Percentiles rank a stretch among this genome's conserved stretches.
phyloP scores from a whole-genome alignment of 2,113 vertebrate genomes.

The Mus pahari region DNA sequence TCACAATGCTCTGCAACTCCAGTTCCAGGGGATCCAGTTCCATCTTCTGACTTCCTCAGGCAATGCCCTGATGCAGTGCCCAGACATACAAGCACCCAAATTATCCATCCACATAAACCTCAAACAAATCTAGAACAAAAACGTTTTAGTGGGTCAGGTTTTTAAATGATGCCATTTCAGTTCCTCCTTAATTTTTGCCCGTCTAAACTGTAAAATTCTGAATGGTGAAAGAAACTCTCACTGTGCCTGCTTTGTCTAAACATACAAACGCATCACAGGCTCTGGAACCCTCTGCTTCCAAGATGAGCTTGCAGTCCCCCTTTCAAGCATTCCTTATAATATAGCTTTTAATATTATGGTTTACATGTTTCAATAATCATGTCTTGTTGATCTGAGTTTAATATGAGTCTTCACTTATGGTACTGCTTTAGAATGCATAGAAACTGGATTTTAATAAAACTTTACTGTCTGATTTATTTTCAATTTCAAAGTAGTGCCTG shows the following conservation, averaged over 20 bases:
- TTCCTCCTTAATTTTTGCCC: neutral
- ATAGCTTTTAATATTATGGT: constrained; percentile 1
- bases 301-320: neutral
- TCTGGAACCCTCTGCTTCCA: neutral
- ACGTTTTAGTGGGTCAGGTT: neutral
- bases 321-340: neutral
- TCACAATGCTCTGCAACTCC: neutral
- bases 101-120: neutral
- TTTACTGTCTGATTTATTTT: constrained; percentile 23
- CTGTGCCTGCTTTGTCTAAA: neutral
- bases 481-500: neutral
- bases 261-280: neutral
- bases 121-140: neutral
- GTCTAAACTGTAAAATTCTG: neutral
- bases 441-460: neutral
- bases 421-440: constrained; percentile 10
- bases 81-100: neutral
- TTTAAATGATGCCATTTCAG: constrained; percentile 16
- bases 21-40: neutral
- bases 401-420: neutral
- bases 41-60: neutral
- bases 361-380: neutral
- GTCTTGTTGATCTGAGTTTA: constrained; percentile 11
- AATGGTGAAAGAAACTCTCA: neutral
- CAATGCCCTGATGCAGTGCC: neutral